A percentile compares a stretch with the other conserved stretches of the same genome.
These are phyloP conservation scores for Venusia cambrica DNA, from an alignment of 2,888 invertebrate species.

Conservation along the genomic window DNA sequence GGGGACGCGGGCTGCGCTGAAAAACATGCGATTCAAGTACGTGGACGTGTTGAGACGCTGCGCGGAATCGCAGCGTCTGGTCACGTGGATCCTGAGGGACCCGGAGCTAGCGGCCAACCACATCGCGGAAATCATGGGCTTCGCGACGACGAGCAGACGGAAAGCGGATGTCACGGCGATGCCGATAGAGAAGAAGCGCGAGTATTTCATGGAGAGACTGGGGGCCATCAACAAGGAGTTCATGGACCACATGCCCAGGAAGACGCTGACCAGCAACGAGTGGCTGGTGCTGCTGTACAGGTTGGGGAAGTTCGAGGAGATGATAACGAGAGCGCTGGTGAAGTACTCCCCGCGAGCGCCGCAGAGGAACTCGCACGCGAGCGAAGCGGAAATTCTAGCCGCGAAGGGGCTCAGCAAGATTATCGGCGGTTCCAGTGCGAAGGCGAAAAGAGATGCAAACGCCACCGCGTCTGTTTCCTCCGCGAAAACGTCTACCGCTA, in stretches of 20 bases:
- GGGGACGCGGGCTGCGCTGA: slow-evolving; percentile 56
- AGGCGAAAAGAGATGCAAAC: no score
- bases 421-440: no score
- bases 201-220: slow-evolving; percentile 58
- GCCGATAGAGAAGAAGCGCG: slow-evolving; percentile 50
- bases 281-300: slow-evolving; percentile 67
- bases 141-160: slow-evolving; percentile 48
- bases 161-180: slow-evolving; percentile 47
- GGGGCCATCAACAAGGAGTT: slow-evolving; percentile 58
- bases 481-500: no score
- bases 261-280: slow-evolving; percentile 58
- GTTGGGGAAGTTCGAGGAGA: slow-evolving; percentile 58
- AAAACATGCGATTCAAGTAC: slow-evolving; percentile 63
- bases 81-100: slow-evolving; percentile 55
- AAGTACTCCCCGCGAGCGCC: slow-evolving; percentile 44
- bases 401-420: slow-evolving; percentile 72
- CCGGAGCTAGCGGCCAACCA: slow-evolving; percentile 60
- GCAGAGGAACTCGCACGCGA: slow-evolving; percentile 44
- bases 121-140: slow-evolving; percentile 60
- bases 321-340: slow-evolving; percentile 51
- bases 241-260: slow-evolving; percentile 63
- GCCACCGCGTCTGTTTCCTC: no score
- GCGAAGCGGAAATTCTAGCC: slow-evolving; percentile 70
- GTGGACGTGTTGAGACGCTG: slow-evolving; percentile 60
- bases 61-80: slow-evolving; percentile 56